These are phyloP conservation scores for Typhlomys cinereus DNA, from an alignment of 2,113 vertebrate genomes.

Conservation along the genomic window DNA sequence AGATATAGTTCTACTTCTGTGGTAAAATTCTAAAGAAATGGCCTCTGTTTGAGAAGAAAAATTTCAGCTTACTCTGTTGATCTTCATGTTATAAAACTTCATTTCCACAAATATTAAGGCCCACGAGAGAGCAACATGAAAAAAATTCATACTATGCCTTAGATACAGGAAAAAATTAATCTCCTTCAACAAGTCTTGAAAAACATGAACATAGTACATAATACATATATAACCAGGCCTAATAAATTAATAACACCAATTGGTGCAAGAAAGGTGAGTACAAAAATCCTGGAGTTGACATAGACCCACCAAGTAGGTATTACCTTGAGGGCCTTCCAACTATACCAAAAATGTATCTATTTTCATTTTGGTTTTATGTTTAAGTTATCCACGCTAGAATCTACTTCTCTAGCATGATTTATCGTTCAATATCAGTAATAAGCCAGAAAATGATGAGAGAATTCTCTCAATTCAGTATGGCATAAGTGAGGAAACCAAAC, in stretches of 20 bases:
- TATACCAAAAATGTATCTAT: background rate
- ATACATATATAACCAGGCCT: background rate
- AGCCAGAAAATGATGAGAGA: background rate
- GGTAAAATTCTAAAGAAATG: conserved; percentile 47
- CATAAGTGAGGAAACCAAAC: background rate
- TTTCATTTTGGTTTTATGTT: background rate
- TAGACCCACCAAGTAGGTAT: background rate
- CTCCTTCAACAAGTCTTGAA: background rate
- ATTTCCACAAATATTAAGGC: background rate
- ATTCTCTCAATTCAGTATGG: background rate
- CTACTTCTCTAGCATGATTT: background rate
- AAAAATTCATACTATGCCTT: background rate
- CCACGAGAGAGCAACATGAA: conserved; percentile 8
- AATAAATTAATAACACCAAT: background rate
- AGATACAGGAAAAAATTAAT: background rate
- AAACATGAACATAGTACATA: background rate
- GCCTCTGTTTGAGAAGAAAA: background rate
- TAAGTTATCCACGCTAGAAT: background rate
- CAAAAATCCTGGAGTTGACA: background rate
- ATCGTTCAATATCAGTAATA: background rate
- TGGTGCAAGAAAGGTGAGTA: background rate
- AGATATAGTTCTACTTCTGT: background rate
- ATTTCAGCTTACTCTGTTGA: background rate
- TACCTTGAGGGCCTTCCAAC: background rate
- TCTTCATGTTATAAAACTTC: conserved; percentile 10